These are phyloP conservation scores for Salmo trutta DNA, from an alignment of 2,797 vertebrate species.

Conservation along the genomic window DNA sequence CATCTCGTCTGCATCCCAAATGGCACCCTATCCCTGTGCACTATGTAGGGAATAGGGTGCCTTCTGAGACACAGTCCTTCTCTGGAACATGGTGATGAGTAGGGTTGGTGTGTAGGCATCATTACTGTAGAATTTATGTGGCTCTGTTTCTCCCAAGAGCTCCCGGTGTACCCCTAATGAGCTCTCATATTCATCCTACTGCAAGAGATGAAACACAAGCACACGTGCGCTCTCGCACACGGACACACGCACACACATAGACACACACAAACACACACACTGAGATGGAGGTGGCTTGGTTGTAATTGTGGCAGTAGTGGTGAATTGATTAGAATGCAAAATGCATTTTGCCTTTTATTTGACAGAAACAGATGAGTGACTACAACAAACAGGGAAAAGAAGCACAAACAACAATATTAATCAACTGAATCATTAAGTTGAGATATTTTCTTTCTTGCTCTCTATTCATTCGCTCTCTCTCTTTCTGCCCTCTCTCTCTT, in stretches of 20 bases:
- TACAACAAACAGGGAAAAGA: too few relatives aligned
- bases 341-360: too few relatives aligned
- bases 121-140: slow-evolving; percentile 28
- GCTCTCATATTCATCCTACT: neutral
- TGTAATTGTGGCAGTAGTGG: neutral
- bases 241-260: neutral
- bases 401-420: too few relatives aligned
- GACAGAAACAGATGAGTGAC: too few relatives aligned
- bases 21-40: neutral
- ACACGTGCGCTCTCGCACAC: neutral
- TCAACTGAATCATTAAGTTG: neutral
- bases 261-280: neutral
- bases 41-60: too few relatives aligned
- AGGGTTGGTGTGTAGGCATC: slow-evolving; percentile 17
- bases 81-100: neutral
- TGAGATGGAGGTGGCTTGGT: neutral
- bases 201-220: neutral
- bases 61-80: neutral
- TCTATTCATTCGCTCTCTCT: neutral
- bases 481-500: neutral
- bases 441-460: neutral
- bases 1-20: neutral
- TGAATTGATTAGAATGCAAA: neutral
- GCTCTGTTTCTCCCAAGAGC: too few relatives aligned
- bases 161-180: neutral